These are phyloP conservation scores for Holocentrus rufus DNA, from an alignment of 2,797 vertebrate genomes.

Conservation along the genomic window DNA sequence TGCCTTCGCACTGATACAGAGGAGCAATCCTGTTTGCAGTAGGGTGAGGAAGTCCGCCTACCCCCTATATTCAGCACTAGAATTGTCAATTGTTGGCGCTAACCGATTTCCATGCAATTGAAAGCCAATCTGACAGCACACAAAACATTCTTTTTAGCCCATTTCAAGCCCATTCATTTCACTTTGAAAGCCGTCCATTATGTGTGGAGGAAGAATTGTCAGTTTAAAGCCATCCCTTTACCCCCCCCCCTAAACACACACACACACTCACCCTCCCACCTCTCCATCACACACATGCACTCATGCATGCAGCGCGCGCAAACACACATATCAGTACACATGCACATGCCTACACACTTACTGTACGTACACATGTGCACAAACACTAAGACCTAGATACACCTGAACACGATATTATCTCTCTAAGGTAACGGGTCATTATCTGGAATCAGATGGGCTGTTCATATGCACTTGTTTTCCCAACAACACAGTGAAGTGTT, in stretches of 20 bases:
- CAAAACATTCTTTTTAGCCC: constrained; percentile 35
- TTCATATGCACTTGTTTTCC: constrained; percentile 33
- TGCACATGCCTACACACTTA: background rate
- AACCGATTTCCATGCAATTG: constrained; percentile 44
- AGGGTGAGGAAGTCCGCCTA: constrained; percentile 19
- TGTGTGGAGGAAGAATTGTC: constrained; percentile 30
- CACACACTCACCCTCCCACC: background rate
- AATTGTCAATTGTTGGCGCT: constrained; percentile 27
- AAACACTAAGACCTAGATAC: background rate
- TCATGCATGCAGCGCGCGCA: constrained; percentile 1
- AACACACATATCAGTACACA: constrained; percentile 3
- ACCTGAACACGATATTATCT: background rate
- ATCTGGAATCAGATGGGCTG: constrained; percentile 8
- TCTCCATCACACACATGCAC: background rate
- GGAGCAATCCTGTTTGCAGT: constrained; percentile 36
- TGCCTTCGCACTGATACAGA: constrained; percentile 38
- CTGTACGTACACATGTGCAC: background rate
- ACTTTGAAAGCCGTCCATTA: constrained; percentile 34
- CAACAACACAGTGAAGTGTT: constrained; percentile 26
- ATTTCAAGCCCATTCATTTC: constrained; percentile 37
- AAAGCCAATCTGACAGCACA: constrained; percentile 43
- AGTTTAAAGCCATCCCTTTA: constrained; percentile 26
- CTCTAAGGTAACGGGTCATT: background rate
- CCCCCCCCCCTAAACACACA: no score
- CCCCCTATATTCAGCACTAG: constrained; percentile 7